Evolutionary conservation across 1,140 invertebrate species (phyloP), one percentile per base, ranked within the genome.

Genomic region (Tetraneura akinire): DNA sequence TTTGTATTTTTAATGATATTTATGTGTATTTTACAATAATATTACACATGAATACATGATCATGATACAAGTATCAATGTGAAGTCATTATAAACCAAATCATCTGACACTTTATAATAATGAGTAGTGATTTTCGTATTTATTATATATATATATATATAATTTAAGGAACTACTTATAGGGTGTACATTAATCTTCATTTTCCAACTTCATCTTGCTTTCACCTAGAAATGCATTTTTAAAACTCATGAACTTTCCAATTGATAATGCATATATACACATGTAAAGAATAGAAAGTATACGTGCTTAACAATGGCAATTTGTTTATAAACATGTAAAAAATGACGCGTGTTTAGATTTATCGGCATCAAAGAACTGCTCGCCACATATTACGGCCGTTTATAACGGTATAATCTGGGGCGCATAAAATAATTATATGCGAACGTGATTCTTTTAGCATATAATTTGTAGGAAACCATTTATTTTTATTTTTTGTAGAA

Each of bases 181-280:
- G 23, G 68, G 45, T 51, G 26, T 51, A 71, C 23, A 62, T 78
- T 37, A 78, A 62, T 78, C 37, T 62, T 62, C 23, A 60, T 78
- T 60, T 78, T 57, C 3, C 14, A 42, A 45, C 21, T 37, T 37
- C 8, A 37, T 37, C 16, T 29, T 57, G 57, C 74, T 78, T 60
- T 78, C 73, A 78, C 73, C 55, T 78, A 26, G 21, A 78, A 78
- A 26, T 60, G 55, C 37, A 62, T 60, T 78, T 78, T 78, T 78
- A 42, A 57, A 55, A 42, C 21, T 42, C 23, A 26, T 18, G 51
- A 71, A 71, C 68, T 71, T 71, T 71, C 68, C 68, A 71, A 51
- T 71, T 49, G 47, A 71, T 71, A 71, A 49, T 9, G 45, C 23
- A 26, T 47, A 49, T 14, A 16, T 26, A 14, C 14, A 42, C 8